A percentile compares a stretch with the other conserved stretches of the same genome.
Conservation (phyloP, 2,888 invertebrate species). For the Crepidodera aurea region DNA sequence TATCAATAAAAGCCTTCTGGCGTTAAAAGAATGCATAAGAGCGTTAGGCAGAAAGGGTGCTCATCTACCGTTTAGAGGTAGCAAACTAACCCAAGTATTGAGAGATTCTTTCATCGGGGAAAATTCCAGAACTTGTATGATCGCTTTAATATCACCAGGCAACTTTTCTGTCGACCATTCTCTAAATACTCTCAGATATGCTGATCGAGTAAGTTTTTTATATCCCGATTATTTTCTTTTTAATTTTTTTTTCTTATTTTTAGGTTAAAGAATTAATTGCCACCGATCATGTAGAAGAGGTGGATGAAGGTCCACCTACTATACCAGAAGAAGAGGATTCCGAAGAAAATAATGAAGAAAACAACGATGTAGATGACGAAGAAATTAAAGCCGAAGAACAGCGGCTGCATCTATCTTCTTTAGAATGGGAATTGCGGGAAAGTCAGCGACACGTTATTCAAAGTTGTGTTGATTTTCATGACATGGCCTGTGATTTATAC, state of each 20-base stretch:
- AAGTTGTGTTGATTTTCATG: constrained; percentile 75
- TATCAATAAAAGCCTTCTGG: constrained; percentile 94
- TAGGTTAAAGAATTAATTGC: constrained; percentile 87
- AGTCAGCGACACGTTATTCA: constrained; percentile 83
- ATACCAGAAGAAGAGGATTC: constrained; percentile 42
- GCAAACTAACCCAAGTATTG: constrained; percentile 94
- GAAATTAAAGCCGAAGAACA: constrained; percentile 44
- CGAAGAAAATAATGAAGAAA: constrained; percentile 39
- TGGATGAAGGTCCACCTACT: constrained; percentile 36
- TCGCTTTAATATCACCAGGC: constrained; percentile 98
- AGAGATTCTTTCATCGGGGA: constrained; percentile 98
- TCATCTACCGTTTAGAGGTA: constrained; percentile 96
- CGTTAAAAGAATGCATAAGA: constrained; percentile 96
- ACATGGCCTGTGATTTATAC: constrained; percentile 78
- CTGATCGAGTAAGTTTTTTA: constrained; percentile 72
- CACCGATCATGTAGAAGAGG: constrained; percentile 44
- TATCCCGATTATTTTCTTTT: too few species aligned
- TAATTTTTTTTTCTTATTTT: too few species aligned
- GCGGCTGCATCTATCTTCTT: constrained; percentile 43
- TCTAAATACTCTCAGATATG: constrained; percentile 96
- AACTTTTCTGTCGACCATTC: constrained; percentile 97
- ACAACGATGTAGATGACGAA: constrained; percentile 44
- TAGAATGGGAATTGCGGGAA: constrained; percentile 73
- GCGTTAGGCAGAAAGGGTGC: constrained; percentile 94
- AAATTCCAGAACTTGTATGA: constrained; percentile 99